Evolutionary conservation across 2,888 invertebrate species (phyloP).

Genomic region (Nymphalis c-album): DNA sequence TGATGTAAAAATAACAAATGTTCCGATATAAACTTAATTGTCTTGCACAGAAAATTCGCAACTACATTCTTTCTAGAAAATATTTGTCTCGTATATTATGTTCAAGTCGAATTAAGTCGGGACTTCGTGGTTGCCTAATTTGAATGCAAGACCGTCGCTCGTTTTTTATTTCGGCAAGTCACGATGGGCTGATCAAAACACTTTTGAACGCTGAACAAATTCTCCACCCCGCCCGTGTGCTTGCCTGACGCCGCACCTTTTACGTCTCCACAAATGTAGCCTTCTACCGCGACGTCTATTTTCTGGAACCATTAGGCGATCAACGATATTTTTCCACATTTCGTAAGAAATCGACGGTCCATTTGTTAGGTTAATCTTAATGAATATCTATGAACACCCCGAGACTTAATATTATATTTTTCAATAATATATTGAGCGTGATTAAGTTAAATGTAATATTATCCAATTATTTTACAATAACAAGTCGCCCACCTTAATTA

Average conservation of each 20-base stretch:
- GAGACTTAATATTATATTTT: too few relatives aligned
- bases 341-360: background rate
- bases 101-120: constrained; percentile 11
- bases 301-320: constrained; percentile 17
- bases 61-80: background rate
- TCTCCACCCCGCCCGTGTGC: constrained; percentile 16
- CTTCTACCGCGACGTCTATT: constrained; percentile 18
- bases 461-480: too few relatives aligned
- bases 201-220: constrained; percentile 42
- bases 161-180: constrained; percentile 53
- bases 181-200: constrained; percentile 61
- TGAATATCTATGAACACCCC: too few relatives aligned
- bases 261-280: constrained; percentile 15
- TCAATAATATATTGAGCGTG: too few relatives aligned
- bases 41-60: background rate
- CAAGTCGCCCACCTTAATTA: too few relatives aligned
- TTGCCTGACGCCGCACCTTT: constrained; percentile 16
- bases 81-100: constrained; percentile 4
- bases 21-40: background rate
- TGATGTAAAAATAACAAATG: background rate
- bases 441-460: too few relatives aligned
- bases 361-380: too few relatives aligned
- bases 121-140: constrained; percentile 45
- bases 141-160: constrained; percentile 51
- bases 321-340: constrained; percentile 15